Conservation (phyloP, 1,140 invertebrate genomes). For the Polyergus mexicanus region DNA sequence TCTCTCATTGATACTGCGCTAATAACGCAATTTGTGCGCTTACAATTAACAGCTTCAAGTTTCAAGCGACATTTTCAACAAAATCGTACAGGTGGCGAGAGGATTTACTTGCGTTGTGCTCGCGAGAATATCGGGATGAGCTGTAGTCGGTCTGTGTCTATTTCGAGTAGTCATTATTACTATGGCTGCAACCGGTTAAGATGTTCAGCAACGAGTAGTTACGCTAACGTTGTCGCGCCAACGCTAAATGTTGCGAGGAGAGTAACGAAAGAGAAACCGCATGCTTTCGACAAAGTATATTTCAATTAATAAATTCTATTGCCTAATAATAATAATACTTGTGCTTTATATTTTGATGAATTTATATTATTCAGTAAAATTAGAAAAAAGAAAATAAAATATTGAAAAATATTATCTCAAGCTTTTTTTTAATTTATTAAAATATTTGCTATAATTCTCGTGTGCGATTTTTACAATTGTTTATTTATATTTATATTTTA, state of each 20-base stretch:
- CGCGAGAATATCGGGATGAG: slow-evolving; percentile 68
- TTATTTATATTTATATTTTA: no score
- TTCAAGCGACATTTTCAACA: not conserved
- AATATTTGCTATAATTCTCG: no score
- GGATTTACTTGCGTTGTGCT: slow-evolving; percentile 43
- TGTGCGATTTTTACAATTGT: no score
- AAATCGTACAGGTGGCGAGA: not conserved
- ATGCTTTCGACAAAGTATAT: not conserved
- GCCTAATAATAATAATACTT: not conserved
- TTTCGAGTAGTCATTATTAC: slow-evolving; percentile 62
- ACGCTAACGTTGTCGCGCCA: slow-evolving; percentile 43
- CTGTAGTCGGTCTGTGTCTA: slow-evolving; percentile 45
- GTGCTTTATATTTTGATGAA: not conserved
- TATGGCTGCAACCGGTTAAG: slow-evolving; percentile 61
- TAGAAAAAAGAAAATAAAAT: no score
- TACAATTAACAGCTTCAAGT: not conserved
- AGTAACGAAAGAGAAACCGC: slow-evolving; percentile 25
- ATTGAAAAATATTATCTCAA: no score
- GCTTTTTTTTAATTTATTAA: no score
- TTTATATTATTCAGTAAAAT: not conserved
- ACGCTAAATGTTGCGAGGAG: not conserved
- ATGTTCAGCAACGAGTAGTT: slow-evolving; percentile 44
- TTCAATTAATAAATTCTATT: not conserved
- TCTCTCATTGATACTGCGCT: not conserved
- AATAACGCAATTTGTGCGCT: not conserved